Evolutionary conservation across 2,797 vertebrate genomes (phyloP), one percentile per base, ranked within the genome.

Genomic region (Brotula barbata): DNA sequence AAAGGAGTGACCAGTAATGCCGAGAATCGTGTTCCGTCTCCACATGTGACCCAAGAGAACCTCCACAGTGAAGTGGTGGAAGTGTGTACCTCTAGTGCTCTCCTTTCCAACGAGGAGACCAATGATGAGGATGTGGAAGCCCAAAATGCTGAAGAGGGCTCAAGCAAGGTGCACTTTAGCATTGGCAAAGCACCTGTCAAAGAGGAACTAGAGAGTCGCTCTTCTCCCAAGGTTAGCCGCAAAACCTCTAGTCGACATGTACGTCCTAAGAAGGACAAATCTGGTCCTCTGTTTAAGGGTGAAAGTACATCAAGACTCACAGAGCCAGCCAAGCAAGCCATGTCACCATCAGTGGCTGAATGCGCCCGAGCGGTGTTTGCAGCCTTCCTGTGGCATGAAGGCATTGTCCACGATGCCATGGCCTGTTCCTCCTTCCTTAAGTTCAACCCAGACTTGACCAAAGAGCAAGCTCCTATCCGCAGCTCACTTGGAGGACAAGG

Each of bases 391-490:
- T 99, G 97, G 97, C 97, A 99, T 3, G 97, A 99, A 75, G 97
- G 97, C 60, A 99, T 99, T 58, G 97, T 99, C 36, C 97, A 99
- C 3, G 97, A 99, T 58, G 97, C 97, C 48, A 99, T 99, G 97
- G 97, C 97, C 39, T 99, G 97, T 83, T 99, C 97, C 7, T 99
- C 97, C n/a, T 99, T 98, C 85, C 87, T 99, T 43, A 99, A 99
- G 78, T 99, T 99, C 77, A 99, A 99, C 87, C 97, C 97, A 36
- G 97, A 98, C 25, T 88, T 99, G 47, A 97, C 94, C 80, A 99
- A 99, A 91, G 97, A 99, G 69, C 96, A 98, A 5, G 97, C 97
- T 0, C 97, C 97, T 1, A 96, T 97, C 78, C 92, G 97, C 70
- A 97, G 83, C 83, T 97, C 95, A 58, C 91, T 98, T 60, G 93